These are phyloP conservation scores for Drosophila greeni DNA, from an alignment of 2,888 invertebrate genomes.

Conservation along the genomic window DNA sequence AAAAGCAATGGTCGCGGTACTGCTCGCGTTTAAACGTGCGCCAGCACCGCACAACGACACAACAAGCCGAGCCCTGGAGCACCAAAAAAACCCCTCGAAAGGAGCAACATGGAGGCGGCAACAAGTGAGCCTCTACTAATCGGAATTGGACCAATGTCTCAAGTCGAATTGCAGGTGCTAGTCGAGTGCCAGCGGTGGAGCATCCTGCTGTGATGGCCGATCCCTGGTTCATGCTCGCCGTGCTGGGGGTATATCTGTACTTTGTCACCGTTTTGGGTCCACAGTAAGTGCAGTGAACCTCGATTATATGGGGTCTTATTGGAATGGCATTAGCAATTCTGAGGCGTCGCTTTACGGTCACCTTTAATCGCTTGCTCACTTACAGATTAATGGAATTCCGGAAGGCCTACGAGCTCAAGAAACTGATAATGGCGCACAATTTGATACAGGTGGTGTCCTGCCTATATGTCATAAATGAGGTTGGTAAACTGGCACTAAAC, in stretches of 20 bases:
- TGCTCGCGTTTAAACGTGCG: constrained; percentile 36
- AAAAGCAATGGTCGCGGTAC: constrained; percentile 30
- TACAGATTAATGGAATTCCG: constrained; percentile 83
- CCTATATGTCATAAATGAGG: constrained; percentile 63
- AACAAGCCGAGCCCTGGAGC: constrained; percentile 8
- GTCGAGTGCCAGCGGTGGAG: neutral
- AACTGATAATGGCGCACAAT: constrained; percentile 87
- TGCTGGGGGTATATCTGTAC: constrained; percentile 64
- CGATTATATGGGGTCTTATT: neutral
- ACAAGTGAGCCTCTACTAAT: constrained; percentile 20
- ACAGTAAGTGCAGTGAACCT: constrained; percentile 50
- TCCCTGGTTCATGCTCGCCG: constrained; percentile 55
- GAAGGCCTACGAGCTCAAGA: constrained; percentile 83
- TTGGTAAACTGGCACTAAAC: constrained; percentile 26
- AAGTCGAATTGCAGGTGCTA: constrained; percentile 9
- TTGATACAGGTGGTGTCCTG: constrained; percentile 84
- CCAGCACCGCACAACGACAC: constrained; percentile 40
- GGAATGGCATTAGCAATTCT: constrained; percentile 20
- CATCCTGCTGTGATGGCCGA: constrained; percentile 53
- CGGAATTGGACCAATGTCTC: neutral
- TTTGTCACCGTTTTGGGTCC: constrained; percentile 59
- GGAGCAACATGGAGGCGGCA: constrained; percentile 21
- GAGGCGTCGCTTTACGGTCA: neutral
- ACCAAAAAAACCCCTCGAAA: neutral
- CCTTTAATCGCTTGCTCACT: constrained; percentile 4